Percentiles rank a stretch among this genome's conserved stretches.
phyloP scores from a whole-genome alignment of 2,888 invertebrate genomes.

The Macaria liturata region DNA sequence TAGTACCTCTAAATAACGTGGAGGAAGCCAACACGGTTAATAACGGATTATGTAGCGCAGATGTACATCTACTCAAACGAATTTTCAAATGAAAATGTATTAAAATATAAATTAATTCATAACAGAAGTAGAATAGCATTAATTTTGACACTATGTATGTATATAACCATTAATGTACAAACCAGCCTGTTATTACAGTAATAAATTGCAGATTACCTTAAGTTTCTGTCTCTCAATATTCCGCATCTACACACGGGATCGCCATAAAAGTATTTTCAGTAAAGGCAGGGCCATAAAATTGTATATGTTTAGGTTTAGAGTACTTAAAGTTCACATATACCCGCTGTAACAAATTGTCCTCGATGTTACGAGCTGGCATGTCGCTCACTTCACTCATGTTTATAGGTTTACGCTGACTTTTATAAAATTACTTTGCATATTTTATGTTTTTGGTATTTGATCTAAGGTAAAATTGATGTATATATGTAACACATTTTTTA shows the following conservation, averaged over 20 bases:
- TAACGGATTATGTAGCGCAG: neutral
- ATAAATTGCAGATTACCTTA: neutral
- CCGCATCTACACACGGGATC: neutral
- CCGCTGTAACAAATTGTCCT: conserved; percentile 21
- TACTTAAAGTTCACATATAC: conserved; percentile 25
- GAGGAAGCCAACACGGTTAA: conserved; percentile 6
- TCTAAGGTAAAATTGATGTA: no score
- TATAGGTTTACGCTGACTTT: conserved; percentile 18
- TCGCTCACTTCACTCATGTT: conserved; percentile 7
- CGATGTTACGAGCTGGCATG: conserved; percentile 9
- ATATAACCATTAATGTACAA: no score
- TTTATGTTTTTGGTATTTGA: no score
- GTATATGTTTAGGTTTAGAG: conserved; percentile 21
- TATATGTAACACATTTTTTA: no score
- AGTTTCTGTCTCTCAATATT: neutral
- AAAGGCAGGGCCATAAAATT: conserved; percentile 20
- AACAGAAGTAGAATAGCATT: no score
- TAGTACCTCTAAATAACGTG: conserved; percentile 2
- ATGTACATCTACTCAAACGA: no score
- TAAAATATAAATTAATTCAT: no score
- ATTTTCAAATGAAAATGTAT: no score
- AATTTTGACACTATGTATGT: no score
- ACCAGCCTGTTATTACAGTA: no score
- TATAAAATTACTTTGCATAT: conserved; percentile 2
- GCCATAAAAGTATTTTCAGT: conserved; percentile 27